Conservation (phyloP, 2,113 vertebrate genomes). For the Donacobius atricapilla region DNA sequence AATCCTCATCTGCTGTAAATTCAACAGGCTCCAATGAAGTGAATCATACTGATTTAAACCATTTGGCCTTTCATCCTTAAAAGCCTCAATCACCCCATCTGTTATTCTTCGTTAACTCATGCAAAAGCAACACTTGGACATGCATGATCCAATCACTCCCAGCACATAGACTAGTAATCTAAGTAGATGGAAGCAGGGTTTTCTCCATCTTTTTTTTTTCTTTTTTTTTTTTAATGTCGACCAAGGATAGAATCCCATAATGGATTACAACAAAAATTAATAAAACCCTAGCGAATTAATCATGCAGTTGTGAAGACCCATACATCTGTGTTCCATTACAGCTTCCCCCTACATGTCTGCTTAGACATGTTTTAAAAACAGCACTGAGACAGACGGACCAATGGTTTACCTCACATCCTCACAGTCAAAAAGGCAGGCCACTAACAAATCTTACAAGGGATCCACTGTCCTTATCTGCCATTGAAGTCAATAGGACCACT, state of each 20-base stretch:
- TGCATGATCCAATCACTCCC: neutral
- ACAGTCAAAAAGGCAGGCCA: neutral
- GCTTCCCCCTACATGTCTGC: neutral
- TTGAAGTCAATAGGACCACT: neutral
- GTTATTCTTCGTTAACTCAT: neutral
- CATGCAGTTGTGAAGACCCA: neutral
- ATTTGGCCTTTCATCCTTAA: neutral
- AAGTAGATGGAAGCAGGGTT: neutral
- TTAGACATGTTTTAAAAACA: neutral
- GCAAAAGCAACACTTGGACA: neutral
- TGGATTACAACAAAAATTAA: neutral
- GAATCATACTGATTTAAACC: constrained; percentile 8
- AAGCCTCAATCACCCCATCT: neutral
- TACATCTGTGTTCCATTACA: neutral
- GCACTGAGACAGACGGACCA: neutral
- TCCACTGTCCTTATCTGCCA: neutral
- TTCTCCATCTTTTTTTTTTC: neutral
- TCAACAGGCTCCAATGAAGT: neutral
- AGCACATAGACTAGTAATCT: neutral
- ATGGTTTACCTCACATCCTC: neutral
- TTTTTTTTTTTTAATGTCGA: neutral
- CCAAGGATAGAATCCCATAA: neutral
- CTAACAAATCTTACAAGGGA: neutral
- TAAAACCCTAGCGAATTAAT: neutral
- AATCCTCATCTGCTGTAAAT: constrained; percentile 8